Percentiles rank a stretch among this genome's conserved stretches.
Conservation (phyloP, 2,888 invertebrate genomes). For the Omphaloscelis lunosa region DNA sequence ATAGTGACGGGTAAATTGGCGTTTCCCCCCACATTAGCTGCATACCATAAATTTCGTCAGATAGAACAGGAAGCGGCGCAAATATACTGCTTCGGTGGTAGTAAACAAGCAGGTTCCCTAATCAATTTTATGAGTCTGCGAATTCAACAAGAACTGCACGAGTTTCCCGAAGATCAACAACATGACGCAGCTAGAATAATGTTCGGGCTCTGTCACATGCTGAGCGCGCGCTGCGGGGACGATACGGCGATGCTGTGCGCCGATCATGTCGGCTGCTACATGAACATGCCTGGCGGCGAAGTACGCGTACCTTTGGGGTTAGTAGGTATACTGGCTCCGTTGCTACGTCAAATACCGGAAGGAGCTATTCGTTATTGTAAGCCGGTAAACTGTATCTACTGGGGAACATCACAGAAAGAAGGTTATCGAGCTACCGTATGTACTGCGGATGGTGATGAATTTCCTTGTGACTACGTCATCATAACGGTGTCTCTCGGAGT, state of each 20-base stretch:
- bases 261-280: slow-evolving; percentile 84
- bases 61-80: slow-evolving; percentile 92
- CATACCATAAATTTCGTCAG: slow-evolving; percentile 92
- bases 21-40: slow-evolving; percentile 90
- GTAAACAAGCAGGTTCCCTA: slow-evolving; percentile 92
- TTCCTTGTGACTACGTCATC: slow-evolving; percentile 94
- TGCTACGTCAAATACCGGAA: slow-evolving; percentile 92
- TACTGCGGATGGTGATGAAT: slow-evolving; percentile 93
- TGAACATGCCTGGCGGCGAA: slow-evolving; percentile 91
- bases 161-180: slow-evolving; percentile 92
- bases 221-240: slow-evolving; percentile 92
- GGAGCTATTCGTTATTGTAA: slow-evolving; percentile 92
- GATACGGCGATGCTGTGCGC: slow-evolving; percentile 88
- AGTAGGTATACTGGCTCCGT: slow-evolving; percentile 92
- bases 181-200: slow-evolving; percentile 93
- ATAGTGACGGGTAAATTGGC: slow-evolving; percentile 92
- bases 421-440: slow-evolving; percentile 90
- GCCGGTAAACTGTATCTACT: slow-evolving; percentile 93
- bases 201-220: slow-evolving; percentile 91
- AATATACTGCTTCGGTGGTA: slow-evolving; percentile 91
- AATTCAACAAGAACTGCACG: slow-evolving; percentile 93
- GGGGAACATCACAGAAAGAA: slow-evolving; percentile 91
- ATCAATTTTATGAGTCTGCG: slow-evolving; percentile 92
- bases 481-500: slow-evolving; percentile 95
- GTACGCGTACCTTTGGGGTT: slow-evolving; percentile 92